These are phyloP conservation scores for Synaphobranchus kaupii DNA, from an alignment of 2,797 vertebrate species.

Conservation along the genomic window DNA sequence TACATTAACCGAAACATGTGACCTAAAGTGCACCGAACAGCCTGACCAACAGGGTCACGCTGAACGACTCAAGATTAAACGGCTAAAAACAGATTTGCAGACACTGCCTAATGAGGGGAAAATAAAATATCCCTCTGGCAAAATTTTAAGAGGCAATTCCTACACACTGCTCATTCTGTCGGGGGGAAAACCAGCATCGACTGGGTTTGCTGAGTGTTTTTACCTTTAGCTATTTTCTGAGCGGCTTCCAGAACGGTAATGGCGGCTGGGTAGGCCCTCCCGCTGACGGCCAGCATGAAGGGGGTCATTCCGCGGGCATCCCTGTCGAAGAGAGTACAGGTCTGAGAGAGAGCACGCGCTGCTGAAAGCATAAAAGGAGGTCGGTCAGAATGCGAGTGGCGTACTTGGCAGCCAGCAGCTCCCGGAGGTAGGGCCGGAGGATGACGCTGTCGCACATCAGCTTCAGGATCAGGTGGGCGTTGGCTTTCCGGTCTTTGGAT, in stretches of 20 bases:
- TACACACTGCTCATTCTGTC: not conserved
- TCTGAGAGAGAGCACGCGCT: not conserved
- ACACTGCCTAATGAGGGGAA: not conserved
- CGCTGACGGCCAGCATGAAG: constrained; percentile 97
- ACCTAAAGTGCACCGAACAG: not conserved
- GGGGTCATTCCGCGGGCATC: constrained; percentile 99
- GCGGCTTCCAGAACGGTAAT: constrained; percentile 98
- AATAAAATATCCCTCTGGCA: not conserved
- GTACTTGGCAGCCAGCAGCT: constrained; percentile 97
- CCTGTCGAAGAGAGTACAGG: constrained; percentile 64
- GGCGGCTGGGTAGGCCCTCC: constrained; percentile 95
- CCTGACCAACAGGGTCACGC: not conserved
- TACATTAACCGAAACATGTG: not conserved
- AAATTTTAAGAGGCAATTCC: not conserved
- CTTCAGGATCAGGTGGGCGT: constrained; percentile 96
- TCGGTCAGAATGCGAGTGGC: constrained; percentile 27
- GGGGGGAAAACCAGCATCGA: not conserved
- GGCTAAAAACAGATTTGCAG: not conserved
- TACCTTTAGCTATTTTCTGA: constrained; percentile 97
- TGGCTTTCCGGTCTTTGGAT: constrained; percentile 96
- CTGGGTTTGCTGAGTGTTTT: not conserved
- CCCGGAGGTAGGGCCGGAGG: constrained; percentile 89
- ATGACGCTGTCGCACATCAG: constrained; percentile 95
- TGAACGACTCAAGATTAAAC: not conserved
- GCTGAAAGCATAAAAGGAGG: too few relatives aligned